These are phyloP conservation scores for Gobio gobio DNA, from an alignment of 2,113 vertebrate species.

Conservation along the genomic window DNA sequence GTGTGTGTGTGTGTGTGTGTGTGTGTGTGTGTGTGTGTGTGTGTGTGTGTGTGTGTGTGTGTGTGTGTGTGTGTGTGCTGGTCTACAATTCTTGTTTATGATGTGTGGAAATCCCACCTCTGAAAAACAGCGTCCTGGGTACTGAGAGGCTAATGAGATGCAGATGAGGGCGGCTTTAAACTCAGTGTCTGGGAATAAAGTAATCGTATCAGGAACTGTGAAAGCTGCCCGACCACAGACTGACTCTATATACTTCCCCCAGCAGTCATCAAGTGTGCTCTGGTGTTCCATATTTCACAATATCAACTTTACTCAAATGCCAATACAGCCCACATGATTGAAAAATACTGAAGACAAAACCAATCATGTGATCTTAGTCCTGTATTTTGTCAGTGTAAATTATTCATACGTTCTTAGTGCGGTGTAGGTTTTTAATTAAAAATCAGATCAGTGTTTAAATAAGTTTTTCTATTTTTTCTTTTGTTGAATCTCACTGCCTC, in stretches of 20 bases:
- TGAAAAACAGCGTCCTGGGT: conserved; percentile 24
- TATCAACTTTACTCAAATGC: conserved; percentile 57
- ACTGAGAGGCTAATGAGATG: conserved; percentile 37
- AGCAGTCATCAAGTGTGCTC: conserved; percentile 45
- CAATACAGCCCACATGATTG: conserved; percentile 57
- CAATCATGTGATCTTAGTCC: conserved; percentile 17
- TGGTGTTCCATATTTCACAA: conserved; percentile 53
- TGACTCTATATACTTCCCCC: conserved; percentile 1
- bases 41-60: no score
- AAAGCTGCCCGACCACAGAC: background rate
- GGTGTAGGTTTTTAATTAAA: conserved; percentile 14
- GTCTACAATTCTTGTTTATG: conserved; percentile 56
- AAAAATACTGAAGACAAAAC: conserved; percentile 37
- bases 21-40: background rate
- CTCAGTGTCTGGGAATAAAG: background rate
- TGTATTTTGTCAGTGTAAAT: conserved; percentile 51
- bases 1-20: background rate
- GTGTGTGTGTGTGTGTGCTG: background rate
- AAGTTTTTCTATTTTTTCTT: background rate
- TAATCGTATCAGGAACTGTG: conserved; percentile 2
- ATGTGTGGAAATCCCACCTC: conserved; percentile 48
- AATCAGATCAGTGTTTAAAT: background rate
- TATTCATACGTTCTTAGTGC: conserved; percentile 18
- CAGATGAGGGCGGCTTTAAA: conserved; percentile 30
- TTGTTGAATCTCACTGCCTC: background rate